Evolutionary conservation across 2,797 vertebrate species (phyloP).

Genomic region (Mareca strepera): DNA sequence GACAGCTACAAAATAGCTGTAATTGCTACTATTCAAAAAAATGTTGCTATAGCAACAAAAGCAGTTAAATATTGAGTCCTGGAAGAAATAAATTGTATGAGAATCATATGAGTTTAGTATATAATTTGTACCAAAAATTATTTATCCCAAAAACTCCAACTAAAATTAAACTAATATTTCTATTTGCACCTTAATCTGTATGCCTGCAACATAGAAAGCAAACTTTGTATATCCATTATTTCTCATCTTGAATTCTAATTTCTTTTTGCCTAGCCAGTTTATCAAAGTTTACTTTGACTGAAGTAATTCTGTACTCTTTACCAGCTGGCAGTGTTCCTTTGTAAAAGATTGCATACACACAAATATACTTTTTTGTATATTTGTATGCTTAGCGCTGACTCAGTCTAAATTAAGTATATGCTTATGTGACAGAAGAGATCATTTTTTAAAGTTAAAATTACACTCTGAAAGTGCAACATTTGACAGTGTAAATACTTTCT

Average conservation of each 20-base stretch:
- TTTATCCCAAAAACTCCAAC: background rate
- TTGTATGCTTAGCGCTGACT: background rate
- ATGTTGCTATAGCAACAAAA: background rate
- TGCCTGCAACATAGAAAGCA: background rate
- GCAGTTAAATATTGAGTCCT: background rate
- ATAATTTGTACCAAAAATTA: background rate
- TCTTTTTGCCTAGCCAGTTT: background rate
- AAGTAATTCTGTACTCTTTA: background rate
- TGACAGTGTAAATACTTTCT: background rate
- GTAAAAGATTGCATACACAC: background rate
- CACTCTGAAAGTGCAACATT: background rate
- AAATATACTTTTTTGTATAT: background rate
- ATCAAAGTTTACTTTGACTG: background rate
- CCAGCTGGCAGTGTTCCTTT: background rate
- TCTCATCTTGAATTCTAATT: background rate
- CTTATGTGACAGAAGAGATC: background rate
- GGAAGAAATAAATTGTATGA: background rate
- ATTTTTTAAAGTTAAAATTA: background rate
- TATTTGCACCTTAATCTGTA: background rate
- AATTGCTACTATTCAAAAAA: background rate
- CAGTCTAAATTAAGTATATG: background rate
- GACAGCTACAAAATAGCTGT: background rate
- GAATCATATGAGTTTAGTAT: background rate
- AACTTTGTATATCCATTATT: background rate
- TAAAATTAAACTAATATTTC: background rate